A percentile compares a stretch with the other conserved stretches of the same genome.
Evolutionary conservation across 2,113 vertebrate species (phyloP).

Genomic region (Triplophysa dalaica): DNA sequence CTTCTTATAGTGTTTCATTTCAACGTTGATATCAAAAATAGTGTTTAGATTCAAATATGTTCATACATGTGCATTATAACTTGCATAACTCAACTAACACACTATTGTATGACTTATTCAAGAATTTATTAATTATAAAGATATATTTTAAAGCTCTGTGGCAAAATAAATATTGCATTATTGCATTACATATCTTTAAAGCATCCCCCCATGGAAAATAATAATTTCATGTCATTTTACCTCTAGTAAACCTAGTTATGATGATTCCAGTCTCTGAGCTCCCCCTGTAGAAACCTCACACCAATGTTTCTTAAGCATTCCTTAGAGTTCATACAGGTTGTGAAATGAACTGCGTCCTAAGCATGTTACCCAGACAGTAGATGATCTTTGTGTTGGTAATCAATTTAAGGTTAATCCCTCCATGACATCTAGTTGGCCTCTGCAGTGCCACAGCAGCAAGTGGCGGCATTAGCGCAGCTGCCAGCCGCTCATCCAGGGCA

Average conservation of each 20-base stretch:
- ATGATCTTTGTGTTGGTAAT: conserved; percentile 54
- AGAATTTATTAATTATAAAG: too few relatives aligned
- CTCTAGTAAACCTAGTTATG: not conserved
- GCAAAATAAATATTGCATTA: too few relatives aligned
- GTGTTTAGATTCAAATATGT: too few relatives aligned
- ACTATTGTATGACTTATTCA: too few relatives aligned
- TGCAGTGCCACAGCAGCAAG: conserved; percentile 39
- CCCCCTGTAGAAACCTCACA: conserved; percentile 12
- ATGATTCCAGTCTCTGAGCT: not conserved
- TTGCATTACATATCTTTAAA: too few relatives aligned
- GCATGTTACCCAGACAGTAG: conserved; percentile 51
- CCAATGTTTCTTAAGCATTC: conserved; percentile 21
- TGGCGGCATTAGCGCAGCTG: conserved; percentile 46
- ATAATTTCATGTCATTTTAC: not conserved
- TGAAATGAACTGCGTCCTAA: conserved; percentile 62
- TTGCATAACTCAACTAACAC: too few relatives aligned
- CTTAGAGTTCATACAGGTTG: conserved; percentile 32
- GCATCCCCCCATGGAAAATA: too few relatives aligned
- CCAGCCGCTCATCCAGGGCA: conserved; percentile 61
- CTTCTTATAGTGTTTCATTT: too few relatives aligned
- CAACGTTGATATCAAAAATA: too few relatives aligned
- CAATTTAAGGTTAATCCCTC: conserved; percentile 59
- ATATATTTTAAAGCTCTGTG: too few relatives aligned
- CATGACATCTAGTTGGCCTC: conserved; percentile 59
- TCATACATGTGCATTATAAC: too few relatives aligned